A percentile compares a stretch with the other conserved stretches of the same genome.
Conservation (phyloP, 2,888 invertebrate species). For the Branchellion lobata region DNA sequence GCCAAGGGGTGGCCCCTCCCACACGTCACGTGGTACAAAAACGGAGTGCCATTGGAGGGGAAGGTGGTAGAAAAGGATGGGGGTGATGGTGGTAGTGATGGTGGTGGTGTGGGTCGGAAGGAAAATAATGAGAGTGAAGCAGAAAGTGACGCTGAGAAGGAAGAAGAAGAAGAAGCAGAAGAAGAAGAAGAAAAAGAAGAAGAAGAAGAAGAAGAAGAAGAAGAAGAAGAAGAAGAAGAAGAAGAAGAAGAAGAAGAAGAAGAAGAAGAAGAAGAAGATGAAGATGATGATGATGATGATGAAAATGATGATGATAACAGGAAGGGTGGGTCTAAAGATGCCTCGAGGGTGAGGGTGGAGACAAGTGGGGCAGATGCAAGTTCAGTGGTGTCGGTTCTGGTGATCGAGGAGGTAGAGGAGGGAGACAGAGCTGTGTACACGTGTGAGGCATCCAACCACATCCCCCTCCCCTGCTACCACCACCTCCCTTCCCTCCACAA, state of each 20-base stretch:
- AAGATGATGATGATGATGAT: background rate
- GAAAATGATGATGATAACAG: background rate
- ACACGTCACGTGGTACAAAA: slow-evolving; percentile 11
- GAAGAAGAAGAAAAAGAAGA: too few relatives aligned
- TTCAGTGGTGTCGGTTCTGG: background rate
- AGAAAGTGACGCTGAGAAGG: background rate
- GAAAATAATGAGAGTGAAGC: background rate
- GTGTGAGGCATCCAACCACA: background rate
- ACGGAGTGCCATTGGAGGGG: background rate
- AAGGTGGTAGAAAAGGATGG: background rate
- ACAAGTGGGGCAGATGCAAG: background rate
- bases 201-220: background rate
- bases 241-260: background rate
- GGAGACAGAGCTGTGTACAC: background rate
- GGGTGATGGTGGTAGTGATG: background rate
- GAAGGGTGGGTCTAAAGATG: background rate
- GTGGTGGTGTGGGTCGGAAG: background rate
- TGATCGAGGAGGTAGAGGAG: background rate
- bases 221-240: background rate
- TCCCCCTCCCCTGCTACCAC: slow-evolving; percentile 6
- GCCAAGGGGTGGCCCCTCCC: slow-evolving; percentile 5
- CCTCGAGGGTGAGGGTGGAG: background rate
- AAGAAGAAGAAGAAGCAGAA: too few relatives aligned
- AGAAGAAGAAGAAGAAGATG: background rate
- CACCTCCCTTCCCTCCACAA: background rate